A percentile compares a stretch with the other conserved stretches of the same genome.
Evolutionary conservation across 2,113 vertebrate species (phyloP).

Genomic region (Antennarius striatus): DNA sequence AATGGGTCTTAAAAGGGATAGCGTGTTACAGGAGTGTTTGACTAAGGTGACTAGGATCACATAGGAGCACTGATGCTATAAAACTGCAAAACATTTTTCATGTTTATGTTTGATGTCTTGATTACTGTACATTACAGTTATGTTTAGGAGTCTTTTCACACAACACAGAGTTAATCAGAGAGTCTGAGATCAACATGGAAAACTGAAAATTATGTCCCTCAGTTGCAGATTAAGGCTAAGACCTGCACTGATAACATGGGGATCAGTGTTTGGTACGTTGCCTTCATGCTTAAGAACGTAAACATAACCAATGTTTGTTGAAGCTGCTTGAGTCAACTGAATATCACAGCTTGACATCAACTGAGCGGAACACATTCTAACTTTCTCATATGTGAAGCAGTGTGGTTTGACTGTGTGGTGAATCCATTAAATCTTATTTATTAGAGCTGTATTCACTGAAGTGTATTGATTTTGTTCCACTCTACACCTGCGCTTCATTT

Average conservation of each 20-base stretch:
- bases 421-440: conserved; percentile 33
- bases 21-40: too few relatives aligned
- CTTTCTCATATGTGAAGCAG: background rate
- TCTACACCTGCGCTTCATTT: conserved; percentile 33
- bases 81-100: too few relatives aligned
- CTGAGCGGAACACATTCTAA: background rate
- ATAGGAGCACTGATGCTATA: too few relatives aligned
- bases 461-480: conserved; percentile 51
- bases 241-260: background rate
- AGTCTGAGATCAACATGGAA: too few relatives aligned
- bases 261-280: background rate
- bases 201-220: background rate
- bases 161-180: too few relatives aligned
- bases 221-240: background rate
- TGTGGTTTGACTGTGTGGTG: conserved; percentile 14
- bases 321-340: conserved; percentile 1
- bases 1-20: too few relatives aligned
- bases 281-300: background rate
- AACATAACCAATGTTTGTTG: background rate
- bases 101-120: too few relatives aligned
- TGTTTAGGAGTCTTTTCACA: too few relatives aligned
- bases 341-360: conserved; percentile 3
- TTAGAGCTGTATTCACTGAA: conserved; percentile 44
- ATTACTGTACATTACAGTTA: too few relatives aligned
- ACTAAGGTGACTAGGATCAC: too few relatives aligned